phyloP scores from a whole-genome alignment of 1,140 invertebrate genomes.

The Caerostris darwini region DNA sequence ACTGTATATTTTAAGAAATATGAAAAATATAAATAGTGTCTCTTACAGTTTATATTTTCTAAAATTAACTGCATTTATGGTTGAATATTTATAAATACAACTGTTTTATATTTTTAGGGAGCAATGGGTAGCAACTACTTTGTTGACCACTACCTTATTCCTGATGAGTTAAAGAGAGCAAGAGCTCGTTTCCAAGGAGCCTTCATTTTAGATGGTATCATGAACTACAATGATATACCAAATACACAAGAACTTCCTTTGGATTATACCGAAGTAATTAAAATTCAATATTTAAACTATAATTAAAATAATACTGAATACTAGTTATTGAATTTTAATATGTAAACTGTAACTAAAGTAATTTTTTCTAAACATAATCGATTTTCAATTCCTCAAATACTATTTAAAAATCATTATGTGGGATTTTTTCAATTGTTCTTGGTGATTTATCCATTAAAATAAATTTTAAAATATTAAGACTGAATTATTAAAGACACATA shows the following conservation, averaged over 20 bases:
- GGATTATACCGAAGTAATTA: slow-evolving; percentile 72
- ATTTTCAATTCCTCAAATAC: too few species aligned
- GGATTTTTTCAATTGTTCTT: too few species aligned
- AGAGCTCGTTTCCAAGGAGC: slow-evolving; percentile 81
- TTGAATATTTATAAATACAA: background rate
- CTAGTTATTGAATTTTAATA: too few species aligned
- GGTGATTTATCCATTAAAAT: too few species aligned
- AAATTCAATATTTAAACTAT: too few species aligned
- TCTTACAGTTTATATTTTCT: background rate
- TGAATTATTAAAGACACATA: too few species aligned
- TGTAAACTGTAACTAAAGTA: too few species aligned
- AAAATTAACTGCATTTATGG: background rate
- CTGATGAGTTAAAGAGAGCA: slow-evolving; percentile 77
- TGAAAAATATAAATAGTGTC: background rate
- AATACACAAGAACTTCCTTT: slow-evolving; percentile 80
- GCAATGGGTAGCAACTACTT: slow-evolving; percentile 82
- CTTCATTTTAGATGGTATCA: slow-evolving; percentile 82
- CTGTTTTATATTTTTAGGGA: slow-evolving; percentile 78
- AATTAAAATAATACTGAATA: too few species aligned
- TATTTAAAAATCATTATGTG: too few species aligned
- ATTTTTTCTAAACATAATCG: too few species aligned
- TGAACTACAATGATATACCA: slow-evolving; percentile 81
- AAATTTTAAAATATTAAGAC: too few species aligned
- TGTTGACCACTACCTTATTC: slow-evolving; percentile 82
- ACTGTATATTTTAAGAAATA: background rate